A percentile compares a stretch with the other conserved stretches of the same genome.
Conservation (phyloP, 2,888 invertebrate genomes). For the Thereva unica region DNA sequence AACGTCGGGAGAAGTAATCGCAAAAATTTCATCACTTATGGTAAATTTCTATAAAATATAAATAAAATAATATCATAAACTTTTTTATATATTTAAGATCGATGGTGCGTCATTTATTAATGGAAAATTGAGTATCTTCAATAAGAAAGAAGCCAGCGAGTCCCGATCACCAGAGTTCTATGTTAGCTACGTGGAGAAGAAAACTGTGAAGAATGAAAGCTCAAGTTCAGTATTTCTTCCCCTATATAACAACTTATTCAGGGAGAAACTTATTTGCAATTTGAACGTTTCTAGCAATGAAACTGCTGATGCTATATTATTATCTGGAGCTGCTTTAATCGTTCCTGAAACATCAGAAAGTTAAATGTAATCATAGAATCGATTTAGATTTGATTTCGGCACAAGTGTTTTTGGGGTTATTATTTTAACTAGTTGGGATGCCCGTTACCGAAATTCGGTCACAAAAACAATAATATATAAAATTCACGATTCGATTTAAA, state of each 20-base stretch:
- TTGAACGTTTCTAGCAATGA: conserved; percentile 48
- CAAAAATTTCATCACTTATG: conserved; percentile 51
- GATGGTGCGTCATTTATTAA: conserved; percentile 49
- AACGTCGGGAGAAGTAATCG: conserved; percentile 36
- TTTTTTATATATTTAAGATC: conserved; percentile 45
- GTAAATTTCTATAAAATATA: conserved; percentile 44
- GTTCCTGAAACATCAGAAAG: conserved; percentile 43
- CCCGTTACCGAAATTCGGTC: no score
- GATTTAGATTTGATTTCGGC: no score
- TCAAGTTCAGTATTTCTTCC: conserved; percentile 44
- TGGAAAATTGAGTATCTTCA: conserved; percentile 46
- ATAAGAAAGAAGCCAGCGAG: conserved; percentile 7
- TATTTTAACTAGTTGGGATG: no score
- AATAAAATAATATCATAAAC: background rate
- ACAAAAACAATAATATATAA: no score
- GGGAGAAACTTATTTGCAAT: conserved; percentile 53
- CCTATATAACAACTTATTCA: conserved; percentile 49
- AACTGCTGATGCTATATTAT: conserved; percentile 48
- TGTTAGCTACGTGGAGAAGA: conserved; percentile 45
- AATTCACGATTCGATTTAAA: no score
- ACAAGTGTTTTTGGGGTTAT: no score
- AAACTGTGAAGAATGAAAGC: background rate
- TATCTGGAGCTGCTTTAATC: conserved; percentile 55
- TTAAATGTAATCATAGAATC: no score
- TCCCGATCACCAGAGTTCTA: conserved; percentile 45